A percentile compares a stretch with the other conserved stretches of the same genome.
Conservation (phyloP, 2,113 vertebrate genomes). For the Muntiacus muntjak region DNA sequence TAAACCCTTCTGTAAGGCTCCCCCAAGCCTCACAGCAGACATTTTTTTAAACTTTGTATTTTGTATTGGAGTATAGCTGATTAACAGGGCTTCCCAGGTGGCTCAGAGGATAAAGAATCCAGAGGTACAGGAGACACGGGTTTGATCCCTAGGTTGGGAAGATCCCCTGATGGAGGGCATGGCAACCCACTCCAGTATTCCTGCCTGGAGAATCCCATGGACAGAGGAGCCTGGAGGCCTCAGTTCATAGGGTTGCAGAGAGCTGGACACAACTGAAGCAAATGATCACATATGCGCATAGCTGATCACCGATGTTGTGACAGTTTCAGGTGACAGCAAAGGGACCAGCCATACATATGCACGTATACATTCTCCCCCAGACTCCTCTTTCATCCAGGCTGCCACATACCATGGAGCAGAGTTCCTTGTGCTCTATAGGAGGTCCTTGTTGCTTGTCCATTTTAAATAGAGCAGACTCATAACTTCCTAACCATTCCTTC, state of each 20-base stretch:
- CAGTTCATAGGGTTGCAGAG: background rate
- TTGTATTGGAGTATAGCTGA: background rate
- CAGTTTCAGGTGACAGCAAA: background rate
- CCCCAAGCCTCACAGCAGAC: background rate
- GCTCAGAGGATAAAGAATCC: background rate
- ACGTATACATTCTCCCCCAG: background rate
- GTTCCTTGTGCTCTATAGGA: background rate
- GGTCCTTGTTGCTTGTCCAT: background rate
- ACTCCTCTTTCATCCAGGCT: background rate
- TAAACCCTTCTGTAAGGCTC: background rate
- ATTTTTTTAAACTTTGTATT: background rate
- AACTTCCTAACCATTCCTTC: background rate
- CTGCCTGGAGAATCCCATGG: background rate
- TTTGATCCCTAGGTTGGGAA: background rate
- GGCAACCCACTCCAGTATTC: background rate
- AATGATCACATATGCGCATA: background rate
- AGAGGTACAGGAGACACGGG: background rate
- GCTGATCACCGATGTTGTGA: background rate
- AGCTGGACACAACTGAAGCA: rapidly evolving
- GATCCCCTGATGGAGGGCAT: background rate
- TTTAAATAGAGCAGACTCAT: background rate
- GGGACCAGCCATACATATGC: background rate
- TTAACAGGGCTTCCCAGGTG: background rate
- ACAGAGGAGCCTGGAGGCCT: background rate
- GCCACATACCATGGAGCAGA: background rate